Base-by-base conservation (phyloP, 2,113 vertebrate genomes). In the Xenopus tropicalis region DNA sequence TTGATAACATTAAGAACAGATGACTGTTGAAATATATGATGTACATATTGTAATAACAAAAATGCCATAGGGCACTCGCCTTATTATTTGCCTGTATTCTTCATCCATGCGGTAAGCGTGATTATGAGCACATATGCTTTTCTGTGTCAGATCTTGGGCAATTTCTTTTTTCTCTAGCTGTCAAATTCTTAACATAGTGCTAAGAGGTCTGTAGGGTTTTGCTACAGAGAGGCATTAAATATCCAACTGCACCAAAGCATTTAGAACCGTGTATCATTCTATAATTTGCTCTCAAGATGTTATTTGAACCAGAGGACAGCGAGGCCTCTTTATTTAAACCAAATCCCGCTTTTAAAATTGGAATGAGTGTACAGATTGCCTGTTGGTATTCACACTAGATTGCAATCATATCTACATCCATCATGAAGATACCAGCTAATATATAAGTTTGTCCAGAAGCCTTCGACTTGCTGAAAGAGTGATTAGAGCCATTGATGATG, bases 401-500 rank as follows among this genome's bases (percentile, higher is more conserved):
- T 54, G 66, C 58, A 62, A 44, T 68, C 66, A 69, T 63, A 69
- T 69, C 46, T 76, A 44, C 25, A 44, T 62, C 46, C 65, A 69
- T 76, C 73, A 76, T 56, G 66, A 44, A 20, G 57, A 21, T 56
- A 63, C 11, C 73, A 56, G 57, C 62, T 56, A 58, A 76, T 56
- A 63, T 51, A 25, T 13, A 52, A 44, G 73, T 62, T 59, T 61
- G 62, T 69, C 46, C 24, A 62, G 72, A 75, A 54, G 51, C n/a
- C 62, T 65, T 9, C 70, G 81, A 79, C 74, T 21, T 72, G 78
- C 67, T 74, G 75, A 79, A 72, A 76, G 75, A 1, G 14, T 67
- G 65, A 66, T 14, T 78, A 23, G 25, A 81, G 79, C 68, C 70
- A 78, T 73, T 76, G 43, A 21, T 81, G 79, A 70, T 72, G 74